phyloP scores from a whole-genome alignment of 2,113 vertebrate genomes.

The Irena cyanogastra region DNA sequence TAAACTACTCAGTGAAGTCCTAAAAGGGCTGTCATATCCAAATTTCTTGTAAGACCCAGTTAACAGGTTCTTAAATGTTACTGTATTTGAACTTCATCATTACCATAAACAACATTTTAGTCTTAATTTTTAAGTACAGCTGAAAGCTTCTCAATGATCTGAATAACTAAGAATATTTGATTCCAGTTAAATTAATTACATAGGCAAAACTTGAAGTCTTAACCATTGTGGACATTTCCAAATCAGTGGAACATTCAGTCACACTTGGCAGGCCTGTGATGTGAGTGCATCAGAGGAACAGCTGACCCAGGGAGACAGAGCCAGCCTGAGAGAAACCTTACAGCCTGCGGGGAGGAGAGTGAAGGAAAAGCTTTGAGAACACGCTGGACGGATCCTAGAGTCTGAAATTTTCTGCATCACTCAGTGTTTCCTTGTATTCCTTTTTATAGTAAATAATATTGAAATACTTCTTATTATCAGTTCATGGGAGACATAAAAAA shows the following conservation, averaged over 20 bases:
- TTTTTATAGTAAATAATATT: neutral
- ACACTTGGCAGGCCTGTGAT: neutral
- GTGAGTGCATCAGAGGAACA: neutral
- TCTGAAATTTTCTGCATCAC: neutral
- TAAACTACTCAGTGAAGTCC: neutral
- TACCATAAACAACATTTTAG: neutral
- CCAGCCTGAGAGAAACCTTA: neutral
- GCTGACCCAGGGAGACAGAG: neutral
- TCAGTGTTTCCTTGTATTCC: neutral
- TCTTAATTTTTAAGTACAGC: neutral
- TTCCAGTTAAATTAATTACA: slow-evolving; percentile 18
- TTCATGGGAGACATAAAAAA: neutral
- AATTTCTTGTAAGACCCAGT: neutral
- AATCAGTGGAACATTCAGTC: neutral
- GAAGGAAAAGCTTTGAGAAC: neutral
- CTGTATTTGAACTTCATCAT: neutral
- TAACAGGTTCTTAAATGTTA: neutral
- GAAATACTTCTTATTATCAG: neutral
- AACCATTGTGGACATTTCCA: neutral
- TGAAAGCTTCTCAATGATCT: neutral
- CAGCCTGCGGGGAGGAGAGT: neutral
- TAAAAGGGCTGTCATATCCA: neutral
- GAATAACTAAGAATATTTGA: neutral
- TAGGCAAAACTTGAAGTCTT: slow-evolving; percentile 2
- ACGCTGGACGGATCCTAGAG: neutral